A percentile compares a stretch with the other conserved stretches of the same genome.
Evolutionary conservation across 2,888 invertebrate genomes (phyloP).

Genomic region (Drosophila trichaetosa): DNA sequence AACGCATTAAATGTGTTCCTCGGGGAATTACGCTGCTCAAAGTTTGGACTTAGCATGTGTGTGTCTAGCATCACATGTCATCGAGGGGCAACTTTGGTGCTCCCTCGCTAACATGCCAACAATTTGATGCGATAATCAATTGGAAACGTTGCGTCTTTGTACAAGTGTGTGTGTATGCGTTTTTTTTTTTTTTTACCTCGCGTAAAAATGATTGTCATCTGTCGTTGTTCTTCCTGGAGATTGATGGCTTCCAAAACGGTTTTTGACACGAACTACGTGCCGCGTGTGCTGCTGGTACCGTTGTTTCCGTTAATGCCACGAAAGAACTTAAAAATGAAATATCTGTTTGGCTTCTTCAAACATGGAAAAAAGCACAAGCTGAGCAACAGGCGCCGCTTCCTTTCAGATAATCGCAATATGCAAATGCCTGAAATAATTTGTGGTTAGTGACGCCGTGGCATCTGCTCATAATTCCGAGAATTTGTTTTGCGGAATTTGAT

Average conservation of each 20-base stretch:
- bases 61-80: slow-evolving; percentile 29
- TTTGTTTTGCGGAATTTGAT: slow-evolving; percentile 58
- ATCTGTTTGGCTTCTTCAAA: not conserved
- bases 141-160: slow-evolving; percentile 36
- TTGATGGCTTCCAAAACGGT: slow-evolving; percentile 66
- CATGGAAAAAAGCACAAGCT: not conserved
- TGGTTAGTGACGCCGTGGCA: slow-evolving; percentile 37
- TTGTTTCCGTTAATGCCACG: slow-evolving; percentile 42
- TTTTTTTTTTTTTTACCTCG: slow-evolving; percentile 1
- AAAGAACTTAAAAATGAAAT: not conserved
- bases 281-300: slow-evolving; percentile 19
- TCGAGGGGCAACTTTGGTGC: slow-evolving; percentile 16
- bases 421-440: slow-evolving; percentile 51
- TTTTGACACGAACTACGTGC: slow-evolving; percentile 57
- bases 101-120: slow-evolving; percentile 43
- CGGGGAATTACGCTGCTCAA: slow-evolving; percentile 30
- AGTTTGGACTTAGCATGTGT: slow-evolving; percentile 7
- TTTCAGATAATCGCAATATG: slow-evolving; percentile 47
- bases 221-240: slow-evolving; percentile 57
- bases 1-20: slow-evolving; percentile 38
- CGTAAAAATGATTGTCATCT: slow-evolving; percentile 60
- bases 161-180: not conserved
- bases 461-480: slow-evolving; percentile 52
- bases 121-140: slow-evolving; percentile 67
- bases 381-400: slow-evolving; percentile 51